Conservation (phyloP, 1,140 invertebrate species). For the Habropoda laboriosa region DNA sequence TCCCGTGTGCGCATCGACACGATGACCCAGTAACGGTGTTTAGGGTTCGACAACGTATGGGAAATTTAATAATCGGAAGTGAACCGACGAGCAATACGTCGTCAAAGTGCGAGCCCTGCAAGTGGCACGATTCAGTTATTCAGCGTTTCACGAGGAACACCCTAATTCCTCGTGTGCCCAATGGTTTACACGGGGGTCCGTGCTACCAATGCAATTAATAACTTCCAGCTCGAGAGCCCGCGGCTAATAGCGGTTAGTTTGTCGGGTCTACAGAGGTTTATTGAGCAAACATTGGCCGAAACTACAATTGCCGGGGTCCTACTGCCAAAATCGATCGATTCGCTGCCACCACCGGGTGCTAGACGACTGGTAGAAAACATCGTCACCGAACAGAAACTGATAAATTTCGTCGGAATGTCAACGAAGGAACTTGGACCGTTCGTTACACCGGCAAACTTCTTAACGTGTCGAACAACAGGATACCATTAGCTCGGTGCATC, state of each 20-base stretch:
- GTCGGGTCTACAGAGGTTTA: conserved; percentile 53
- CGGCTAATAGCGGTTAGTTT: conserved; percentile 53
- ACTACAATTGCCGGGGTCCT: conserved; percentile 35
- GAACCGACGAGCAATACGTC: background rate
- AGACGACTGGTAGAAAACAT: conserved; percentile 21
- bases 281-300: conserved; percentile 62
- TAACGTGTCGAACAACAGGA: too few species aligned
- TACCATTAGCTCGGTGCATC: too few species aligned
- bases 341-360: background rate
- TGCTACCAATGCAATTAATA: conserved; percentile 57
- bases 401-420: background rate
- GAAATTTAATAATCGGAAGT: conserved; percentile 7
- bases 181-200: conserved; percentile 18
- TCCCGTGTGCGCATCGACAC: background rate
- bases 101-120: background rate
- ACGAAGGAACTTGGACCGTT: background rate
- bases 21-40: background rate
- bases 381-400: background rate
- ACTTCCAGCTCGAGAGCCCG: conserved; percentile 48
- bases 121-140: conserved; percentile 43
- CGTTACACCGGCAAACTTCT: too few species aligned
- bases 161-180: conserved; percentile 29
- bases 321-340: conserved; percentile 54
- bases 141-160: conserved; percentile 26
- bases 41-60: background rate